Evolutionary conservation across 1,140 invertebrate species (phyloP), one percentile per base, ranked within the genome.

Genomic region (Drosophila aff.): DNA sequence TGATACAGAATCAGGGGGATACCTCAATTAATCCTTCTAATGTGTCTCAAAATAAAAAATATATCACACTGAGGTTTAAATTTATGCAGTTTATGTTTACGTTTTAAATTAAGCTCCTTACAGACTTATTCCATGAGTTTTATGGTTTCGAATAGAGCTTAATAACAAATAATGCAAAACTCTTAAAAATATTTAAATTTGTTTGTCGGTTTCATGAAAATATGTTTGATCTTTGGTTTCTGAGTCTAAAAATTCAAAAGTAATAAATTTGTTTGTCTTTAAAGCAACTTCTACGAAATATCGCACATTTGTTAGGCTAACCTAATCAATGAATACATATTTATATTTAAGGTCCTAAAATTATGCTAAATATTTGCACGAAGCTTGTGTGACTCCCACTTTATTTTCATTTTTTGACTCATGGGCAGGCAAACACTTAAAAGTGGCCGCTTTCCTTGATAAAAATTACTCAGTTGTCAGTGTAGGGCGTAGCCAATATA

Each of bases 361-460:
- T 15, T 71, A 71, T 67, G 46, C 63, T 16, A 55, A 36, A 18
- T 16, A 16, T 16, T 52, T 31, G n/a, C 23, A 15, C 15, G n/a
- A 13, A 8, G 3, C 16, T 4, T n/a, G 44, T 60, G 31, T 72
- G 67, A 60, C 38, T 65, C 38, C 18, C 43, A 55, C 11, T 21
- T 38, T 43, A 52, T 77, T 58, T 75, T 38, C 15, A 16, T 26
- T 41, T 4, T n/a, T 50, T 77, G 75, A 77, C 64, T 77, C 74
- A 77, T 68, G 5, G n/a, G 21, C 36, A 36, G 5, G 43, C 58
- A 55, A 58, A 26, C 46, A 60, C 72, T 76, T 76, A 28, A 76
- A 76, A 76, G 72, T 52, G 31, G 41, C 63, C 74, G 73, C 75
- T 68, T 74, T 60, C 47, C 53, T 55, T 72, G 66, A 74, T 71